Evolutionary conservation across 2,888 invertebrate species (phyloP).

Genomic region (Leucoptera coffeella): DNA sequence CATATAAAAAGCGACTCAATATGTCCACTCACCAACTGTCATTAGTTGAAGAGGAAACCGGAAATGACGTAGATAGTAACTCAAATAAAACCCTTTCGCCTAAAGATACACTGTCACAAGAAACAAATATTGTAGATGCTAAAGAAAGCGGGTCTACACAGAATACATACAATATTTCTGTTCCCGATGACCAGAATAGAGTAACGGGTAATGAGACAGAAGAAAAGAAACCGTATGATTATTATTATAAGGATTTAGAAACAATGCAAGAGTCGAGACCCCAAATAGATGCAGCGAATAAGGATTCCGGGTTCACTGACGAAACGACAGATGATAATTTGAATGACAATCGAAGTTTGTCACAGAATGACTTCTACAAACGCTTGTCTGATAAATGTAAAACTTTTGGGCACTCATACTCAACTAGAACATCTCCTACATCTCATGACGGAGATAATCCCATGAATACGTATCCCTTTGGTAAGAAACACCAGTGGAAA

Average conservation of each 20-base stretch:
- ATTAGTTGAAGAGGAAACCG: constrained; percentile 44
- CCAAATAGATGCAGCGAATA: no score
- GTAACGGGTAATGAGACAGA: constrained; percentile 10
- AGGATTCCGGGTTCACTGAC: constrained; percentile 40
- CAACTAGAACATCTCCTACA: no score
- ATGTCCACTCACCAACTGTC: constrained; percentile 37
- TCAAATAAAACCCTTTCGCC: constrained; percentile 27
- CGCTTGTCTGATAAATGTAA: no score
- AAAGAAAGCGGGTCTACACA: constrained; percentile 10
- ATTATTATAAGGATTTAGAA: constrained; percentile 32
- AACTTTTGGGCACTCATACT: no score
- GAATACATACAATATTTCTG: constrained; percentile 6
- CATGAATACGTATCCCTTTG: constrained; percentile 14
- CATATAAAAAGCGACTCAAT: constrained; percentile 20
- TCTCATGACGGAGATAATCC: constrained; percentile 19
- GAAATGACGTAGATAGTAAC: constrained; percentile 37
- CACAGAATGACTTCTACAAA: no score
- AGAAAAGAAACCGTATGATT: constrained; percentile 25
- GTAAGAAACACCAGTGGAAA: constrained; percentile 17
- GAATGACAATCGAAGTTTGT: no score
- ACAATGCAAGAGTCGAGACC: no score
- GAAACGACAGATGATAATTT: constrained; percentile 30
- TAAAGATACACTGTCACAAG: constrained; percentile 18
- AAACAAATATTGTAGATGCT: constrained; percentile 16
- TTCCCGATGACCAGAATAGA: no score